Conservation (phyloP, 2,888 invertebrate species). For the Ennomos fuscantarius region DNA sequence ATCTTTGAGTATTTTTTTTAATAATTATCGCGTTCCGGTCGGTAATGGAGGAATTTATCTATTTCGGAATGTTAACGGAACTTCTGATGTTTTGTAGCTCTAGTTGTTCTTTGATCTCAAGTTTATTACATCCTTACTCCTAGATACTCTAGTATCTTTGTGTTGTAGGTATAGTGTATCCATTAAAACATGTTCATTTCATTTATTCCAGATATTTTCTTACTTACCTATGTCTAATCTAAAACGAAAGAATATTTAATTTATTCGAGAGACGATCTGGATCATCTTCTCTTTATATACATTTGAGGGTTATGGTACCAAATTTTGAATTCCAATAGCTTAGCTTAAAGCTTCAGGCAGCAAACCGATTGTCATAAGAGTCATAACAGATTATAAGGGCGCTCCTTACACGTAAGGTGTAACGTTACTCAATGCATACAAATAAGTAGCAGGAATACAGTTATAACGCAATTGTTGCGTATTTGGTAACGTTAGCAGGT, state of each 20-base stretch:
- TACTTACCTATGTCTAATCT: too few species aligned
- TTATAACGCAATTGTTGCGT: slow-evolving; percentile 43
- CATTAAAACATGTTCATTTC: too few species aligned
- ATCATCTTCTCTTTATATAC: too few species aligned
- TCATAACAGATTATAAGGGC: slow-evolving; percentile 22
- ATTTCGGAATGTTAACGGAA: slow-evolving; percentile 32
- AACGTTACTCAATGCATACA: slow-evolving; percentile 33
- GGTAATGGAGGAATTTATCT: slow-evolving; percentile 34
- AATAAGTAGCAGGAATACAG: slow-evolving; percentile 36
- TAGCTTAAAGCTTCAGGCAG: slow-evolving; percentile 3
- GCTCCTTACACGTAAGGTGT: slow-evolving; percentile 25
- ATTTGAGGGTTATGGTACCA: not conserved
- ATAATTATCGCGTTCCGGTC: slow-evolving; percentile 59
- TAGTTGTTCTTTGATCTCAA: slow-evolving; percentile 2
- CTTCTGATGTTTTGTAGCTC: slow-evolving; percentile 24
- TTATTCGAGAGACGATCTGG: too few species aligned
- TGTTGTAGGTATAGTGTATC: too few species aligned
- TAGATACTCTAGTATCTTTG: too few species aligned
- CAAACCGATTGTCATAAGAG: slow-evolving; percentile 21
- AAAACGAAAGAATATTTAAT: too few species aligned
- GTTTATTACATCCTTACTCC: not conserved
- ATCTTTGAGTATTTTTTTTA: slow-evolving; percentile 53
- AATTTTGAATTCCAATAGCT: not conserved
- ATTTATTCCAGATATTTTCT: too few species aligned
- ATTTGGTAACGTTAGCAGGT: slow-evolving; percentile 30